A percentile compares a stretch with the other conserved stretches of the same genome.
These are phyloP conservation scores for Rhadina sibilatrix DNA, from an alignment of 2,113 vertebrate species.

Conservation along the genomic window DNA sequence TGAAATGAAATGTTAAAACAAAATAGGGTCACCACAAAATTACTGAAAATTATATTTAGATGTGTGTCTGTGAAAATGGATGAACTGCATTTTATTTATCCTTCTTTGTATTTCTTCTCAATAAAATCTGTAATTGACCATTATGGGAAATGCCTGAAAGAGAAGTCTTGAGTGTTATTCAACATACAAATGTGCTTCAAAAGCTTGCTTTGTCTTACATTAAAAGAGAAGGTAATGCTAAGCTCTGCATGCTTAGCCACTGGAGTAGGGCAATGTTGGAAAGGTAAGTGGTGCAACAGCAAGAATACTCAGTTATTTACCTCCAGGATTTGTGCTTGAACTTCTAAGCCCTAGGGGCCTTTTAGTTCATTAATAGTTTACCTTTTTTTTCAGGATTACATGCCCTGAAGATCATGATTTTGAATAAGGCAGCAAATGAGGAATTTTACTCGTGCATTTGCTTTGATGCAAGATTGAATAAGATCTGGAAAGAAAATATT, in stretches of 20 bases:
- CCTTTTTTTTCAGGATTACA: background rate
- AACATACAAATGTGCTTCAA: background rate
- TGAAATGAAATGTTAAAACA: background rate
- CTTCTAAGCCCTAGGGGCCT: background rate
- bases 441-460: background rate
- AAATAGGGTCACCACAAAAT: background rate
- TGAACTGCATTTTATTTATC: background rate
- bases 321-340: background rate
- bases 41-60: background rate
- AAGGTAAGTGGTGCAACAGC: background rate
- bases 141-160: background rate
- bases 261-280: background rate
- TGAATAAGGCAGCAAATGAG: background rate
- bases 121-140: background rate
- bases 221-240: background rate
- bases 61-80: background rate
- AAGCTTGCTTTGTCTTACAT: background rate
- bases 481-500: background rate
- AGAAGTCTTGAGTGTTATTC: background rate
- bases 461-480: background rate
- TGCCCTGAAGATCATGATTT: conserved; percentile 4
- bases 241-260: background rate
- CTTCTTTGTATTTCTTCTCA: background rate
- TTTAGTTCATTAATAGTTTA: background rate
- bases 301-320: conserved; percentile 4